phyloP scores from a whole-genome alignment of 2,113 vertebrate species.

The Macaca fascicularis region T2T-MFA8v1.1 NC_088379.1:107657501-107658000 shows the following conservation, averaged over 20 bases:
- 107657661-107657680: background rate
- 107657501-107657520: background rate
- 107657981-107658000: background rate
- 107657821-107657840: background rate
- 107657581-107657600: background rate
- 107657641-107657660: background rate
- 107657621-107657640: background rate
- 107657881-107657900: background rate
- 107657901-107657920: background rate
- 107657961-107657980: background rate
- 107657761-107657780: background rate
- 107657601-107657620: background rate
- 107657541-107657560: background rate
- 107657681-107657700: background rate
- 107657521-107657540: background rate
- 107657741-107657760: background rate
- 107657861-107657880: background rate
- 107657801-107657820: background rate
- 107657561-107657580: background rate
- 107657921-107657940: background rate
- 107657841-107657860: background rate
- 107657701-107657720: background rate
- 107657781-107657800: background rate
- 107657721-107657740: background rate
- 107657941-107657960: background rate